phyloP scores from a whole-genome alignment of 2,888 invertebrate genomes.

The Harmothoe impar region DNA sequence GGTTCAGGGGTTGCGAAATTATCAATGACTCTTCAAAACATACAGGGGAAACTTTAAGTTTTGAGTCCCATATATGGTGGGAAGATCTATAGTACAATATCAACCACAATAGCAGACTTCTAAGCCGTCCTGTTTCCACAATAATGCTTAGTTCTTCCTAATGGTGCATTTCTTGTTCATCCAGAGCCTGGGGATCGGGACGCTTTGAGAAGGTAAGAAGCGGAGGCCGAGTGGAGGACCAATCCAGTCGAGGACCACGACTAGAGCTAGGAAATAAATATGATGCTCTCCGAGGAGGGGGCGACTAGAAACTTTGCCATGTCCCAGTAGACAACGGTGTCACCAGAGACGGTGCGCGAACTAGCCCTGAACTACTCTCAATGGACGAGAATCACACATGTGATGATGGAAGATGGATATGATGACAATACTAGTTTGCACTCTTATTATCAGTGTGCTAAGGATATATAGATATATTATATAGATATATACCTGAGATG shows the following conservation, averaged over 20 bases:
- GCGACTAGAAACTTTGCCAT: background rate
- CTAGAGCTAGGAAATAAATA: conserved; percentile 63
- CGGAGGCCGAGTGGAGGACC: conserved; percentile 46
- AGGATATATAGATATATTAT: no score
- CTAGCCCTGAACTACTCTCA: background rate
- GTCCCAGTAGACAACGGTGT: no score
- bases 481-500: background rate
- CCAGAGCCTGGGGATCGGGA: conserved; percentile 40
- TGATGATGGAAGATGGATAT: background rate
- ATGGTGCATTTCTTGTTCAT: background rate
- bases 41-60: no score
- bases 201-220: conserved; percentile 57
- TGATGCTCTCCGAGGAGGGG: conserved; percentile 56
- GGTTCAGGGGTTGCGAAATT: no score
- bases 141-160: no score
- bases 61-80: no score
- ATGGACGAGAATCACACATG: background rate
- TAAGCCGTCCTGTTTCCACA: no score
- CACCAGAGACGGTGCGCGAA: no score
- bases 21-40: no score
- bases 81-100: no score
- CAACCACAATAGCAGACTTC: no score
- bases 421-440: conserved; percentile 2
- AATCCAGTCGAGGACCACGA: conserved; percentile 24
- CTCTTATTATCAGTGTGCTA: background rate